Percentiles rank a stretch among this genome's conserved stretches.
Conservation (phyloP, 2,113 vertebrate species). For the Bettongia penicillata region DNA sequence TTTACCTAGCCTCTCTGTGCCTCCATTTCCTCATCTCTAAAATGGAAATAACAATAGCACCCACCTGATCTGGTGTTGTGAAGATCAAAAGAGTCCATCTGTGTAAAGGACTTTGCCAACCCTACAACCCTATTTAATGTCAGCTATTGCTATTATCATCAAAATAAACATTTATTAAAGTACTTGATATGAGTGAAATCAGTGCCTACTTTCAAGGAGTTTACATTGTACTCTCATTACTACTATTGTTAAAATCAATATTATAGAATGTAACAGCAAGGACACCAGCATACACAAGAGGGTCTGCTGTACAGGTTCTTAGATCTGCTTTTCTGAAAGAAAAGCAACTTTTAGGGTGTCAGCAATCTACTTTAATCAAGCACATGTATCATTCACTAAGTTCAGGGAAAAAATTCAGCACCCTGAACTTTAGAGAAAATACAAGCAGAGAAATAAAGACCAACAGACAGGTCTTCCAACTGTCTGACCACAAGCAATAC, state of each 20-base stretch:
- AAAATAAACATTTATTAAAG: background rate
- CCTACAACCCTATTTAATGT: background rate
- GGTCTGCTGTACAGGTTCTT: no score
- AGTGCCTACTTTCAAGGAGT: background rate
- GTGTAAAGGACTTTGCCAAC: background rate
- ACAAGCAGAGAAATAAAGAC: no score
- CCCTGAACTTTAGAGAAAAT: no score
- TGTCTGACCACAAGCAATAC: no score
- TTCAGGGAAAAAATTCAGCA: no score
- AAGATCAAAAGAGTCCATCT: background rate
- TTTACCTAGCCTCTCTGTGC: background rate
- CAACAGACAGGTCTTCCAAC: no score
- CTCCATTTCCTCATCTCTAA: background rate
- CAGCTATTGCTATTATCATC: background rate
- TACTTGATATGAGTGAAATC: background rate
- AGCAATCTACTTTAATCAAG: no score
- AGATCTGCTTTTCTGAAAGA: no score
- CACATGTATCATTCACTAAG: no score
- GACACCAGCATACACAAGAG: no score
- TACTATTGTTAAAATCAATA: background rate
- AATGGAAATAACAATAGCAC: background rate
- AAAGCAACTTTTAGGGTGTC: no score
- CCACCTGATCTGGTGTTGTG: background rate
- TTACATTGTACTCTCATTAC: background rate
- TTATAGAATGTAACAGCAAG: no score